A percentile compares a stretch with the other conserved stretches of the same genome.
phyloP scores from a whole-genome alignment of 2,797 vertebrate genomes.

The Knipowitschia caucasica region DNA sequence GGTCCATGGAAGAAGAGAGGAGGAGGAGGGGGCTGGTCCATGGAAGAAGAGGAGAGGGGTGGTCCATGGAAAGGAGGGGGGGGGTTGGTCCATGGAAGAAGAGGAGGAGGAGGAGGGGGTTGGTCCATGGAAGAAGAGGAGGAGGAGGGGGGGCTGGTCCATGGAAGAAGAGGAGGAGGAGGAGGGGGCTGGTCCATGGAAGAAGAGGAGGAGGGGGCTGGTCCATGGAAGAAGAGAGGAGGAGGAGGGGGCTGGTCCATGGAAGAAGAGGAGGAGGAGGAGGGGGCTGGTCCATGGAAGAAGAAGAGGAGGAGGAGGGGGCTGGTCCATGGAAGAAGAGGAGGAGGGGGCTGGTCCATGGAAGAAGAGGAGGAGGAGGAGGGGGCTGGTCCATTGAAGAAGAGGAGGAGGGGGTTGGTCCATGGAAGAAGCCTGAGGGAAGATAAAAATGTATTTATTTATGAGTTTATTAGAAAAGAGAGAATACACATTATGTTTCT shows the following conservation, averaged over 20 bases:
- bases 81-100: conserved; percentile 13
- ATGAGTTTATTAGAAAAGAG: too few relatives aligned
- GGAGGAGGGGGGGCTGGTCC: conserved; percentile 26
- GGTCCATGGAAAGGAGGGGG: conserved; percentile 35
- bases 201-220: conserved; percentile 24
- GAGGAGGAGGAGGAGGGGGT: conserved; percentile 23
- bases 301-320: conserved; percentile 25
- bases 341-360: conserved; percentile 23
- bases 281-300: conserved; percentile 23
- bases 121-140: conserved; percentile 16
- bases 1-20: conserved; percentile 16
- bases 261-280: conserved; percentile 21
- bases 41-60: conserved; percentile 26
- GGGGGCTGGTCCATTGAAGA: too few relatives aligned
- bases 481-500: too few relatives aligned
- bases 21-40: conserved; percentile 30
- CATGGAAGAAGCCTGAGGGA: conserved; percentile 36
- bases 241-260: too few relatives aligned
- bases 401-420: conserved; percentile 34
- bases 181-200: too few relatives aligned
- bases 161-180: conserved; percentile 19
- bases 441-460: neutral
- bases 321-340: conserved; percentile 26
- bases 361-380: conserved; percentile 22
- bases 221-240: conserved; percentile 19